Conservation (phyloP, 2,113 vertebrate genomes). For the Caranx melampygus region DNA sequence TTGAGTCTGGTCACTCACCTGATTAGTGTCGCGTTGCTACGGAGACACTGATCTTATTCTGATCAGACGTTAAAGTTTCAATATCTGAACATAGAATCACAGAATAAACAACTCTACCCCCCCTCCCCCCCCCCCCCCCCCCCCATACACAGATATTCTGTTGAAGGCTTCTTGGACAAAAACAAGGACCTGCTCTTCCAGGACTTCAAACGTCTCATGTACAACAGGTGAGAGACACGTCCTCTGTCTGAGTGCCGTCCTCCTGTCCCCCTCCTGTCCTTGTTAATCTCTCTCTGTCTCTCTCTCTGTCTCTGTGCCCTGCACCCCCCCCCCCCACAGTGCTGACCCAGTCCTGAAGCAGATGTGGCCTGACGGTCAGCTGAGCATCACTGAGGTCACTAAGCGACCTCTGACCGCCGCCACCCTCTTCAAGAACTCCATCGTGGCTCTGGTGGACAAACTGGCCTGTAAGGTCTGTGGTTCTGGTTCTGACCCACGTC, state of each 20-base stretch:
- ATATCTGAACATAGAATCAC: no score
- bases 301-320: not conserved
- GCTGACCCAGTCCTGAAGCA: conserved; percentile 85
- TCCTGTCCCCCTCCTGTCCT: not conserved
- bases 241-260: not conserved
- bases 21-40: no score
- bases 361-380: conserved; percentile 96
- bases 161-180: conserved; percentile 95
- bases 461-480: conserved; percentile 90
- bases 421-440: conserved; percentile 96
- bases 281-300: not conserved
- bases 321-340: conserved; percentile 66
- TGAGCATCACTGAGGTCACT: conserved; percentile 95
- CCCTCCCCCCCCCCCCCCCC: not conserved
- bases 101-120: no score
- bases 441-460: conserved; percentile 92
- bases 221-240: conserved; percentile 86
- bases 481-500: not conserved
- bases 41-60: no score
- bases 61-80: no score
- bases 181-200: conserved; percentile 96
- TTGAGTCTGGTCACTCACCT: no score
- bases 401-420: conserved; percentile 92
- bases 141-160: conserved; percentile 87
- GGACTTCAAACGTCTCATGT: conserved; percentile 94